A percentile compares a stretch with the other conserved stretches of the same genome.
These are phyloP conservation scores for Aporophyla nigra DNA, from an alignment of 2,888 invertebrate genomes.

Conservation along the genomic window DNA sequence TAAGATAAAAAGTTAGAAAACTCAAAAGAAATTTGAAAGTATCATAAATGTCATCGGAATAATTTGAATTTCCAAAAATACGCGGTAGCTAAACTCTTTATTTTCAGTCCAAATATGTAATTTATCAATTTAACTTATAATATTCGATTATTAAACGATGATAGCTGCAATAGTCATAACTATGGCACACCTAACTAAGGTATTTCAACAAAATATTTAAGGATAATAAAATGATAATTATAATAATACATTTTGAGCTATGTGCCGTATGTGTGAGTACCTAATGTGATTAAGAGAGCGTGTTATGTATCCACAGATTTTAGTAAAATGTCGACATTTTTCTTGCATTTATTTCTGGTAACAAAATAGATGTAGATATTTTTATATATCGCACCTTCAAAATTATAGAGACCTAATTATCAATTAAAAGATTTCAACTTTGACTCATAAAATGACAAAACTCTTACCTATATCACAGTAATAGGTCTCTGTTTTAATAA, in stretches of 20 bases:
- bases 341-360: background rate
- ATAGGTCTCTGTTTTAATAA: no score
- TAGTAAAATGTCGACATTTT: background rate
- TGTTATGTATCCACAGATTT: background rate
- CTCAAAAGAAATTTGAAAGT: background rate
- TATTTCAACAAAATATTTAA: background rate
- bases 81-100: background rate
- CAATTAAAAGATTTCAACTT: no score
- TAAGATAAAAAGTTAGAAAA: background rate
- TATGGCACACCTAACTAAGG: background rate
- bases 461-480: no score
- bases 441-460: no score
- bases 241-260: background rate
- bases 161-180: background rate
- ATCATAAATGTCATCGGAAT: background rate
- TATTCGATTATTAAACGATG: background rate
- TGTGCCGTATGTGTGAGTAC: background rate
- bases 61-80: background rate
- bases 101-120: background rate
- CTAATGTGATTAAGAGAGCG: background rate
- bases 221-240: background rate
- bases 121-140: no score
- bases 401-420: no score
- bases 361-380: background rate
- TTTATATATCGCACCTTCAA: no score